phyloP scores from a whole-genome alignment of 2,888 invertebrate species.

The Apamea monoglypha region DNA sequence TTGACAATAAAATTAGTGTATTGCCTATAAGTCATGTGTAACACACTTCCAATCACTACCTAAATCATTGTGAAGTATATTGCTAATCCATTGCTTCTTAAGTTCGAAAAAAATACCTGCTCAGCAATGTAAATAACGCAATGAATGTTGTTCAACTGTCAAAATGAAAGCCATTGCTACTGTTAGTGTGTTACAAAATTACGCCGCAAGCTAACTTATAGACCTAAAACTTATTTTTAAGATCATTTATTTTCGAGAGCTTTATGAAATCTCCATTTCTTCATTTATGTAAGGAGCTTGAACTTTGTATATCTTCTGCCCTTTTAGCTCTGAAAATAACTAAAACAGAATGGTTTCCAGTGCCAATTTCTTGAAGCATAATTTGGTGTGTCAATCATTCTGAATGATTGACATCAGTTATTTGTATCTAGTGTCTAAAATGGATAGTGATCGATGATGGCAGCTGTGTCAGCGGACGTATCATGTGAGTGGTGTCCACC shows the following conservation, averaged over 20 bases:
- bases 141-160: too few species aligned
- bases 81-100: too few species aligned
- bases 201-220: too few species aligned
- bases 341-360: neutral
- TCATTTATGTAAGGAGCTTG: neutral
- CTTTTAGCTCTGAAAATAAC: neutral
- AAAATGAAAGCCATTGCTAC: too few species aligned
- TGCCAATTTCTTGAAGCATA: slow-evolving; percentile 1
- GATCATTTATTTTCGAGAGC: neutral
- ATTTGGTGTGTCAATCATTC: slow-evolving; percentile 41
- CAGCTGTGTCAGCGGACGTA: slow-evolving; percentile 20
- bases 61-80: too few species aligned
- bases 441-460: slow-evolving; percentile 35
- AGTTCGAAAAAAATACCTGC: too few species aligned
- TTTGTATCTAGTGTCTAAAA: slow-evolving; percentile 30
- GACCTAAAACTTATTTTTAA: neutral
- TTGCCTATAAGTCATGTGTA: neutral
- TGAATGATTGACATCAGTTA: slow-evolving; percentile 38
- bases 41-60: too few species aligned
- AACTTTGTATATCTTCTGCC: too few species aligned
- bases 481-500: neutral
- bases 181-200: too few species aligned
- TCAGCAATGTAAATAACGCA: too few species aligned
- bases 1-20: neutral
- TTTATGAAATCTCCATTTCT: neutral